Percentiles rank a stretch among this genome's conserved stretches.
Evolutionary conservation across 2,113 vertebrate genomes (phyloP).

Genomic region (Micromys minutus): DNA sequence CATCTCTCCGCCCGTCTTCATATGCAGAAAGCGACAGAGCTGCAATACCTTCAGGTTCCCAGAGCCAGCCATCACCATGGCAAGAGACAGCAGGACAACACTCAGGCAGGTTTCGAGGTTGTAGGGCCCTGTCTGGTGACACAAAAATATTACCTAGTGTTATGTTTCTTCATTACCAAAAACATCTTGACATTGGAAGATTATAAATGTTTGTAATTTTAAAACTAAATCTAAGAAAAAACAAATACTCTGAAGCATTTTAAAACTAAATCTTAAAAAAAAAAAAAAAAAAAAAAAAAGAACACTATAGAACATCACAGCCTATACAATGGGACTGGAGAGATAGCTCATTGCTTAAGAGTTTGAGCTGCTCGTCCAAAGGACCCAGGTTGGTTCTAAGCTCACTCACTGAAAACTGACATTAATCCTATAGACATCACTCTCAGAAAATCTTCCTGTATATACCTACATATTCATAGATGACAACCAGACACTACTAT

Average conservation of each 20-base stretch:
- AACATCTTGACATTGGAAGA: neutral
- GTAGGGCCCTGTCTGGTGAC: slow-evolving; percentile 92
- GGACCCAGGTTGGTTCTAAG: too few species aligned
- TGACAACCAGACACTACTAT: neutral
- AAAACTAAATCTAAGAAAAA: neutral
- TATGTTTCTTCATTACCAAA: neutral
- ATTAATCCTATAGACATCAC: neutral
- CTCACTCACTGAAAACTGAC: neutral
- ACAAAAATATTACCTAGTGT: neutral
- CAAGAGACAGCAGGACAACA: slow-evolving; percentile 94
- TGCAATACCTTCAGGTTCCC: slow-evolving; percentile 96
- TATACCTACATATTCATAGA: neutral
- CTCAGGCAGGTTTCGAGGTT: slow-evolving; percentile 96
- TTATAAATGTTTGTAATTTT: neutral
- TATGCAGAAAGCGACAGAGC: slow-evolving; percentile 97
- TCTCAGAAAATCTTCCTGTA: slow-evolving; percentile 11
- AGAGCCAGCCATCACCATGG: slow-evolving; percentile 98
- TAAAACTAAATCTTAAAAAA: neutral
- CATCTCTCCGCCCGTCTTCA: slow-evolving; percentile 96
- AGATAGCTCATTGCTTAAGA: too few species aligned
- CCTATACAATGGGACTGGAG: neutral
- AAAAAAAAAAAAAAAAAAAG: neutral
- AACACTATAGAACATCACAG: neutral
- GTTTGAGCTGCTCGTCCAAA: too few species aligned
- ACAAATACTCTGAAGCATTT: slow-evolving; percentile 2